These are phyloP conservation scores for Cnemophilus loriae DNA, from an alignment of 2,113 vertebrate genomes.

Conservation along the genomic window DNA sequence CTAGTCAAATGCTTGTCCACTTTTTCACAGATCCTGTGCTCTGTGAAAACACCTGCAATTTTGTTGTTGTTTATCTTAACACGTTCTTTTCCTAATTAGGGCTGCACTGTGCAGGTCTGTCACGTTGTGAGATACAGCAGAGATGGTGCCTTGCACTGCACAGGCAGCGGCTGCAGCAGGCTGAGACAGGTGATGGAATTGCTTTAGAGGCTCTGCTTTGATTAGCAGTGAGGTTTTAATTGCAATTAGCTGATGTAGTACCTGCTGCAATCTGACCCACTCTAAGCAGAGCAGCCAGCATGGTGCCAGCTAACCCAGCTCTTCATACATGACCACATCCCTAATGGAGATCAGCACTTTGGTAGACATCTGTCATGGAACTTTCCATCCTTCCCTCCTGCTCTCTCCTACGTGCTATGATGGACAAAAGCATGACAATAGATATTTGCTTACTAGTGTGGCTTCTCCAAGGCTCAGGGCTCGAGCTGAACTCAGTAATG, in stretches of 20 bases:
- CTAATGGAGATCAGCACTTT: background rate
- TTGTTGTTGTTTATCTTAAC: background rate
- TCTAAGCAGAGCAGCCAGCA: background rate
- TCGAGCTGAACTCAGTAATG: rapidly evolving
- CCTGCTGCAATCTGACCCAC: background rate
- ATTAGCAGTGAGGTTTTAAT: background rate
- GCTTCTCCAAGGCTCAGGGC: background rate
- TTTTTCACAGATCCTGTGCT: background rate
- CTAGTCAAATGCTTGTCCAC: background rate
- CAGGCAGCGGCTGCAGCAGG: background rate
- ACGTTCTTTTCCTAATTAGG: background rate
- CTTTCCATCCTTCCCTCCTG: background rate
- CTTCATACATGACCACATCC: background rate
- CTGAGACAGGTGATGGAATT: background rate
- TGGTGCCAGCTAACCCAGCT: background rate
- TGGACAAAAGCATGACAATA: background rate
- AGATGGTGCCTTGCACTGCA: background rate
- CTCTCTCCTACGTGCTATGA: background rate
- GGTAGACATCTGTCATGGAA: background rate
- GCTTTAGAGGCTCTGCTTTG: background rate
- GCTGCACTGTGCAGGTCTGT: background rate
- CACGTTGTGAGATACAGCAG: background rate
- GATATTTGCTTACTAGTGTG: background rate
- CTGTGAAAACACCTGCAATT: background rate
- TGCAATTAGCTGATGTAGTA: background rate